A percentile compares a stretch with the other conserved stretches of the same genome.
Evolutionary conservation across 1,140 invertebrate species (phyloP).

Genomic region (Ruditapes philippinarum): DNA sequence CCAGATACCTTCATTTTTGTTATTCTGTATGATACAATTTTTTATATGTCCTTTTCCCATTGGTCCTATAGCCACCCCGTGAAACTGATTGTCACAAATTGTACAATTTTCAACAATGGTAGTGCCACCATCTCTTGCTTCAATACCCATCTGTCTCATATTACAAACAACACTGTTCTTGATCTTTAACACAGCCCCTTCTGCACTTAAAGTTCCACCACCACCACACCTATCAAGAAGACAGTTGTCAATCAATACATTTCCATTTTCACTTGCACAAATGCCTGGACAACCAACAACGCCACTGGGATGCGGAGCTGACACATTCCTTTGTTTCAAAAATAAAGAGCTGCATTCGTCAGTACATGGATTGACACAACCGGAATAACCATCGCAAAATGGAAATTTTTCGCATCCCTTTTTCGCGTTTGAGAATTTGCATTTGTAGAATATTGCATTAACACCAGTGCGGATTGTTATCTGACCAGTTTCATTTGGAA

Average conservation of each 20-base stretch:
- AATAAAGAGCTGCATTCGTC: background rate
- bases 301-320: background rate
- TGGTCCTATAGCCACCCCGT: constrained; percentile 27
- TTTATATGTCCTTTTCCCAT: background rate
- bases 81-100: constrained; percentile 21
- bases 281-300: background rate
- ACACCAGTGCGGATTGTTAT: background rate
- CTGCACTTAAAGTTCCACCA: background rate
- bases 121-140: background rate
- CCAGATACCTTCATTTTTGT: constrained; percentile 22
- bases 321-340: background rate
- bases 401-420: constrained; percentile 14
- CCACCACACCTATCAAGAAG: constrained; percentile 27
- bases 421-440: constrained; percentile 12
- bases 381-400: background rate
- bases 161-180: background rate
- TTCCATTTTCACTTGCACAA: background rate
- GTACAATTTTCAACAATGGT: background rate
- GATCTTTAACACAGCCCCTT: background rate
- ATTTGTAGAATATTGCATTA: constrained; percentile 23
- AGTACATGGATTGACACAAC: background rate
- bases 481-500: background rate
- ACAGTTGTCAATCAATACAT: constrained; percentile 1
- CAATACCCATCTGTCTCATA: constrained; percentile 8
- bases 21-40: background rate